Conservation (phyloP, 2,888 invertebrate species). For the Neelides folsomi region DNA sequence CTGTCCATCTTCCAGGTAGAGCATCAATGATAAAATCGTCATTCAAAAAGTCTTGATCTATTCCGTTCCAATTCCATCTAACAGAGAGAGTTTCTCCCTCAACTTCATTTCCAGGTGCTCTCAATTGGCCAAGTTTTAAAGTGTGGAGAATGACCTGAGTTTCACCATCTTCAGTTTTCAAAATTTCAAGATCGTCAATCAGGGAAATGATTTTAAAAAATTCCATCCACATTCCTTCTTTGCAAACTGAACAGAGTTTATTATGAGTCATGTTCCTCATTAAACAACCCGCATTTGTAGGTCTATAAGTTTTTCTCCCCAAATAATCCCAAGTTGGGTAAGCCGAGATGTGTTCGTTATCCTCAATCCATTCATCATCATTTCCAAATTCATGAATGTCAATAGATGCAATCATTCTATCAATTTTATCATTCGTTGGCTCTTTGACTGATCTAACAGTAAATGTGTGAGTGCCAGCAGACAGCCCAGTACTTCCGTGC, state of each 20-base stretch:
- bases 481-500: constrained; percentile 13
- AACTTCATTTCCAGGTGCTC: constrained; percentile 20
- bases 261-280: constrained; percentile 28
- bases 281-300: constrained; percentile 25
- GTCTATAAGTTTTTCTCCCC: constrained; percentile 14
- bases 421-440: constrained; percentile 6
- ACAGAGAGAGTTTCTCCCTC: constrained; percentile 18
- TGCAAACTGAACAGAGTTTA: constrained; percentile 24
- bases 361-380: constrained; percentile 12
- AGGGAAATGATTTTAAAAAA: constrained; percentile 23
- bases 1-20: too few species aligned
- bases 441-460: constrained; percentile 10
- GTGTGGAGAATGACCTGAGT: constrained; percentile 15
- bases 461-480: constrained; percentile 11
- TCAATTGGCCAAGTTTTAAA: constrained; percentile 19
- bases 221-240: constrained; percentile 29
- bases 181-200: constrained; percentile 19
- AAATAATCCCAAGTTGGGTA: constrained; percentile 15
- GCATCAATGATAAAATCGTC: constrained; percentile 9
- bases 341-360: constrained; percentile 11
- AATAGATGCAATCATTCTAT: constrained; percentile 14
- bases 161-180: constrained; percentile 3
- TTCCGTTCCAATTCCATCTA: constrained; percentile 14
- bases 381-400: constrained; percentile 17
- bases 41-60: constrained; percentile 9